Conservation (phyloP, 2,888 invertebrate species). For the Tachina fera region DNA sequence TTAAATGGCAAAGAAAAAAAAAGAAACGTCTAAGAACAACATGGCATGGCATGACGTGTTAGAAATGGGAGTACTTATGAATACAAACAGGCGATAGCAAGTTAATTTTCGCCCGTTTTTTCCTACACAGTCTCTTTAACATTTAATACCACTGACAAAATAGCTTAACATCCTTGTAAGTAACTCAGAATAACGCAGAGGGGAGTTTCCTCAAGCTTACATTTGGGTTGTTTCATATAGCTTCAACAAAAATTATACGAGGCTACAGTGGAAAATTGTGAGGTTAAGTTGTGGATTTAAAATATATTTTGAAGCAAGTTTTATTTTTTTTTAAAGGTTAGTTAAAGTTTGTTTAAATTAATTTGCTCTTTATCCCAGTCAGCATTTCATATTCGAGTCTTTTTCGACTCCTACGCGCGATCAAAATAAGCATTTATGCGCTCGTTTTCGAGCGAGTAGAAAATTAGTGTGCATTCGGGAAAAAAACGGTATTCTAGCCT, state of each 20-base stretch:
- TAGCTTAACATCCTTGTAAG: conserved; percentile 47
- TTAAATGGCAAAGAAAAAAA: conserved; percentile 49
- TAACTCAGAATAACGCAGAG: background rate
- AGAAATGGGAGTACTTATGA: conserved; percentile 71
- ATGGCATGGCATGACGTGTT: conserved; percentile 66
- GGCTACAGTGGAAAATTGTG: background rate
- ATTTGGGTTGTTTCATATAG: conserved; percentile 30
- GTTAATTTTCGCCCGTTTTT: conserved; percentile 77
- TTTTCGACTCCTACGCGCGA: no score
- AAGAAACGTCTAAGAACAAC: conserved; percentile 30
- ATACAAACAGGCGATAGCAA: conserved; percentile 75
- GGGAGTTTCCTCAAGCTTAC: conserved; percentile 5
- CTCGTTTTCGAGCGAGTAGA: no score
- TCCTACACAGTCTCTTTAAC: background rate
- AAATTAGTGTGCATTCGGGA: no score
- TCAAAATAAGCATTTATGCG: no score
- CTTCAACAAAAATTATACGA: conserved; percentile 32
- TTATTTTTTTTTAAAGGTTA: no score
- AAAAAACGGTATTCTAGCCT: no score
- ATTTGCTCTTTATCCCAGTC: no score
- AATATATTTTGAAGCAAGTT: no score
- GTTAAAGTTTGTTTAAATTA: background rate
- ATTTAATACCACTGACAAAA: conserved; percentile 36
- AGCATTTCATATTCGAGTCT: no score
- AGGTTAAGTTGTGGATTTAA: no score